Conservation (phyloP, 2,797 vertebrate species). For the Enteromius radiatus region DNA sequence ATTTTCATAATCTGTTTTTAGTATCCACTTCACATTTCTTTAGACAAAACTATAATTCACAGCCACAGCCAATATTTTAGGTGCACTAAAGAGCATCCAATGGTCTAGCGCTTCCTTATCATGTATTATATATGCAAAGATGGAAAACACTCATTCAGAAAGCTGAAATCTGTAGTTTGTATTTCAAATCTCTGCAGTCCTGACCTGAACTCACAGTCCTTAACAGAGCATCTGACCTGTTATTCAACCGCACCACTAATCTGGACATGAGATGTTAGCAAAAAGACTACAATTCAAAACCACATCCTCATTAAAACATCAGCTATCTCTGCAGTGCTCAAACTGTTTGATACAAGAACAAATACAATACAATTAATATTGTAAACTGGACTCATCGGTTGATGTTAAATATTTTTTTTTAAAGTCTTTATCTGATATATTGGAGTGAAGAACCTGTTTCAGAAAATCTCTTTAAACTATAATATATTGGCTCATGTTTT, state of each 20-base stretch:
- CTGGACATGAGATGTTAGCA: neutral
- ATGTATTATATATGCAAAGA: neutral
- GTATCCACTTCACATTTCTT: neutral
- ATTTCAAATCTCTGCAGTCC: neutral
- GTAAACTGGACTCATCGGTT: neutral
- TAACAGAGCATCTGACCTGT: neutral
- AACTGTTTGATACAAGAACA: neutral
- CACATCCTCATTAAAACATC: neutral
- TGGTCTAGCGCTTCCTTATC: neutral
- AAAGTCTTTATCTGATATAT: neutral
- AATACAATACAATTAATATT: neutral
- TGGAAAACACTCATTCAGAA: neutral
- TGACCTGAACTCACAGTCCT: neutral
- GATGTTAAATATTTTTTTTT: too few species aligned
- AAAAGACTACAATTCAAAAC: neutral
- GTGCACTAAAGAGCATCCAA: neutral
- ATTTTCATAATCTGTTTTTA: too few species aligned
- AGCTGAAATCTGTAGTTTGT: too few species aligned
- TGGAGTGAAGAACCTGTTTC: neutral
- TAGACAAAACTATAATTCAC: neutral
- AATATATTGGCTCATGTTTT: conserved; percentile 18
- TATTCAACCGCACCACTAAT: neutral
- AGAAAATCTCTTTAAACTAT: conserved; percentile 14
- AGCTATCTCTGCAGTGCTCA: neutral
- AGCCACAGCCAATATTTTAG: neutral